Percentiles rank a stretch among this genome's conserved stretches.
These are phyloP conservation scores for Portunus trituberculatus DNA, from an alignment of 1,140 invertebrate species.

Conservation along the genomic window DNA sequence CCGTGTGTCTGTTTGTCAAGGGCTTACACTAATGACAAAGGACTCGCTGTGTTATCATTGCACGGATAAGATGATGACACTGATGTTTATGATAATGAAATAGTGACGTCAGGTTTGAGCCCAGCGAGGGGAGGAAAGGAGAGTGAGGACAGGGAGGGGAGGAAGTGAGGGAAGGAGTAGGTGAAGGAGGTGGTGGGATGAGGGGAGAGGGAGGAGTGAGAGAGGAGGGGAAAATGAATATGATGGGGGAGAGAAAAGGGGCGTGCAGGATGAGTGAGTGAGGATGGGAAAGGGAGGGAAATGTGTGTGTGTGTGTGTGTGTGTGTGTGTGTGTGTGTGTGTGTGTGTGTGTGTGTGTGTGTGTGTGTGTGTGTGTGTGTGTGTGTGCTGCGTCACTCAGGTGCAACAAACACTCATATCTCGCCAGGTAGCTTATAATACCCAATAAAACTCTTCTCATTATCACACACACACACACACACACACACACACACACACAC, in stretches of 20 bases:
- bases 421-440: not conserved
- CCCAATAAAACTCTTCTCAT: not conserved
- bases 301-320: too few species aligned
- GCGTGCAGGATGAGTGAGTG: too few species aligned
- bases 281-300: too few species aligned
- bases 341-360: too few species aligned
- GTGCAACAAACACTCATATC: not conserved
- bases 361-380: not conserved
- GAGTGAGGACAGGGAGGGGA: not conserved
- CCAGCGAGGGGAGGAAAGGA: not conserved
- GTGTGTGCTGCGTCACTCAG: too few species aligned
- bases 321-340: not conserved
- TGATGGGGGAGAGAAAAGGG: not conserved
- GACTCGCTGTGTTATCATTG: slow-evolving; percentile 66
- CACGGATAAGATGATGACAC: slow-evolving; percentile 66
- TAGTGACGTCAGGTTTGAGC: slow-evolving; percentile 26
- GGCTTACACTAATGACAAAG: slow-evolving; percentile 67
- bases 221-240: not conserved
- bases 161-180: not conserved
- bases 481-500: slow-evolving; percentile 38
- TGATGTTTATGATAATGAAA: slow-evolving; percentile 72
- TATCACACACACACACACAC: slow-evolving; percentile 17
- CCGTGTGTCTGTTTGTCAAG: slow-evolving; percentile 63
- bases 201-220: not conserved
- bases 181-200: not conserved